phyloP scores from a whole-genome alignment of 1,140 invertebrate genomes.

The Calycopis cecrops region DNA sequence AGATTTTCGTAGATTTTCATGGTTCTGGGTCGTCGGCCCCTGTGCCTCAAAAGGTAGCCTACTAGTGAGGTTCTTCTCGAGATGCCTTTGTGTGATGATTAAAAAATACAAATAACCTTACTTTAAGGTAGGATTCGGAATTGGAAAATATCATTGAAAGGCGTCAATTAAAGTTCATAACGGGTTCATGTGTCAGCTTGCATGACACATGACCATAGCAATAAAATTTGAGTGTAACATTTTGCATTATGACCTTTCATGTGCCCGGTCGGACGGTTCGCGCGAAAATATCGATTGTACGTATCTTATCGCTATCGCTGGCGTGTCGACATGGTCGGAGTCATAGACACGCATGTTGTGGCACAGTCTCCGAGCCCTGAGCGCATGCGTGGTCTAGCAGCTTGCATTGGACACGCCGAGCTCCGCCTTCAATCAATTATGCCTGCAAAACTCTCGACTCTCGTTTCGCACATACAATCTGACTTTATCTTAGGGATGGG shows the following conservation, averaged over 20 bases:
- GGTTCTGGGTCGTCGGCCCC: no score
- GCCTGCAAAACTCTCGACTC: conserved; percentile 19
- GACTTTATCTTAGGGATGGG: background rate
- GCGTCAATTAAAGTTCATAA: no score
- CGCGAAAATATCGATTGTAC: conserved; percentile 69
- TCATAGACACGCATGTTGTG: conserved; percentile 46
- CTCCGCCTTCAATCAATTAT: conserved; percentile 51
- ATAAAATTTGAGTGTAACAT: background rate
- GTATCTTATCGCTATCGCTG: conserved; percentile 69
- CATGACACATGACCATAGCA: no score
- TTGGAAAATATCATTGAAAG: no score
- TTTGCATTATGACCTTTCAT: conserved; percentile 59
- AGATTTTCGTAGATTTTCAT: no score
- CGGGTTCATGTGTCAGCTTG: no score
- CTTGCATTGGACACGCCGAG: conserved; percentile 47
- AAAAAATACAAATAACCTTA: no score
- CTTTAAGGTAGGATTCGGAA: no score
- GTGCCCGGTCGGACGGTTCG: conserved; percentile 47
- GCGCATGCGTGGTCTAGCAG: conserved; percentile 49
- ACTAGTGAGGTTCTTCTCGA: no score
- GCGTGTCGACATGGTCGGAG: conserved; percentile 58
- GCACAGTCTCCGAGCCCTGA: conserved; percentile 7
- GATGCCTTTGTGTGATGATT: no score
- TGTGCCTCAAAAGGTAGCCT: no score
- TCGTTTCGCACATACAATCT: background rate